phyloP scores from a whole-genome alignment of 2,888 invertebrate genomes.

The Lycocerus yunnanus region DNA sequence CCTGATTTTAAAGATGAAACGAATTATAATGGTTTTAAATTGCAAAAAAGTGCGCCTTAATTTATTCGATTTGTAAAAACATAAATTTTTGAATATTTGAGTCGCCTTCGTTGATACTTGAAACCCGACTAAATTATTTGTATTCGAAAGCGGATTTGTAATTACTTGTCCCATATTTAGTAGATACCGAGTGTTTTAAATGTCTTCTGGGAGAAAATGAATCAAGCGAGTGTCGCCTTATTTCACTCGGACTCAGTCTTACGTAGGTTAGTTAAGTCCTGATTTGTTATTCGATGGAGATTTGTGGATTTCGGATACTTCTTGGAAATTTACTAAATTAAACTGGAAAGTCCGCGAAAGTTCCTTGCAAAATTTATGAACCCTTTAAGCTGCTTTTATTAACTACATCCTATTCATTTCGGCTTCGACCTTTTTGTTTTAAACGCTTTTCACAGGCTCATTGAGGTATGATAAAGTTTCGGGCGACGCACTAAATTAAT shows the following conservation, averaged over 20 bases:
- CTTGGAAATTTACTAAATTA: conserved; percentile 27
- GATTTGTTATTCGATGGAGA: conserved; percentile 29
- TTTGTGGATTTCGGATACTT: conserved; percentile 27
- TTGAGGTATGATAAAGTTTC: not conserved
- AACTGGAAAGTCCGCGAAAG: conserved; percentile 16
- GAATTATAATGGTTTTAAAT: not conserved
- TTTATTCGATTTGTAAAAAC: not conserved
- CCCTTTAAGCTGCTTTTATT: conserved; percentile 18
- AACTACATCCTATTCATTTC: conserved; percentile 21
- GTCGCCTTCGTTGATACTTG: not conserved
- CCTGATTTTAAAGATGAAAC: not conserved
- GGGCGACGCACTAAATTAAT: not conserved
- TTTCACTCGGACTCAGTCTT: conserved; percentile 49
- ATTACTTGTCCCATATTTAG: conserved; percentile 54
- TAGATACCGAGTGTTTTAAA: conserved; percentile 53
- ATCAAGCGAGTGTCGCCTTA: conserved; percentile 50
- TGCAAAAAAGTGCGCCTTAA: not conserved
- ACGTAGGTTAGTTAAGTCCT: conserved; percentile 36
- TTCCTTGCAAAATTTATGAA: conserved; percentile 13
- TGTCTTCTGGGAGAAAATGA: conserved; percentile 49
- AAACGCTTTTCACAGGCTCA: not conserved
- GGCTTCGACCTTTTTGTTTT: not conserved
- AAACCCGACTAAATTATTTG: not conserved
- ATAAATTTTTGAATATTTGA: not conserved
- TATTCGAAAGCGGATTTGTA: conserved; percentile 37